phyloP scores from a whole-genome alignment of 1,140 invertebrate genomes.

The Amphibalanus amphitrite region DNA sequence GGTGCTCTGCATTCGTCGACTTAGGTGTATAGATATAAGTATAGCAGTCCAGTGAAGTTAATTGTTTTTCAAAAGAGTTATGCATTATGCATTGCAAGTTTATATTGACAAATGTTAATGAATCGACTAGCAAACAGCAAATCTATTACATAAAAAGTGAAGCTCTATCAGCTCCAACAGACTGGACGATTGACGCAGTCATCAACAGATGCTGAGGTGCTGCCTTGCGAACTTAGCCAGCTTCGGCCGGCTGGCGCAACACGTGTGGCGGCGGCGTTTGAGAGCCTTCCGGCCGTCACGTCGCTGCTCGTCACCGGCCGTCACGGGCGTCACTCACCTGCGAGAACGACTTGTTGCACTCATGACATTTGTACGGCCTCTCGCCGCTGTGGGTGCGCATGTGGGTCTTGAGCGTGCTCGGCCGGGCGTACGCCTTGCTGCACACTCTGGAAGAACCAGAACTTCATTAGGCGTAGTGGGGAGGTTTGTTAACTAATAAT shows the following conservation, averaged over 20 bases:
- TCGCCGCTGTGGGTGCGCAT: constrained; percentile 90
- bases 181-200: too few species aligned
- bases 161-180: not conserved
- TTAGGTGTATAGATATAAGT: too few species aligned
- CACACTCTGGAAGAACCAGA: too few species aligned
- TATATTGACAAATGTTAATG: not conserved
- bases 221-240: too few species aligned
- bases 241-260: too few species aligned
- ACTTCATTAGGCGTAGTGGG: too few species aligned
- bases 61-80: not conserved
- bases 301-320: too few species aligned
- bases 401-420: constrained; percentile 91
- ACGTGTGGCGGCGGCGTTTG: too few species aligned
- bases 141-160: not conserved
- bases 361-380: constrained; percentile 53
- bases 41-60: too few species aligned
- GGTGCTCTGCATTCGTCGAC: too few species aligned
- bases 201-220: not conserved
- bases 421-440: constrained; percentile 88
- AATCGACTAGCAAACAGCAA: too few species aligned
- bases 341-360: not conserved
- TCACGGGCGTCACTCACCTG: not conserved
- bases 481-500: too few species aligned
- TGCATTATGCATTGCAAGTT: not conserved
- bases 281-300: not conserved